Evolutionary conservation across 1,140 invertebrate genomes (phyloP).

Genomic region (Cephus cinctus): DNA sequence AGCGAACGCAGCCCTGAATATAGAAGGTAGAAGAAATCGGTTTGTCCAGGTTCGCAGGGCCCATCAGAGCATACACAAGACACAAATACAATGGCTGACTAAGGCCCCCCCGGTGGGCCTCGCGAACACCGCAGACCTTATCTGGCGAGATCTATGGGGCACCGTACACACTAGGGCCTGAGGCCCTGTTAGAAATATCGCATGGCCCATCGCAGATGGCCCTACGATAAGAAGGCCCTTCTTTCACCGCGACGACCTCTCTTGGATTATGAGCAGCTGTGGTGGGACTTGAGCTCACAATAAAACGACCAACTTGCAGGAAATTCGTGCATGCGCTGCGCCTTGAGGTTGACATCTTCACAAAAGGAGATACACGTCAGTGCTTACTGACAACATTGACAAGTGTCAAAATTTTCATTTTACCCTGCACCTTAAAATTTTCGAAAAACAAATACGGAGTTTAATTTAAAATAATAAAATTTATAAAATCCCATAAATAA

Average conservation of each 20-base stretch:
- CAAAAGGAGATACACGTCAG: too few relatives aligned
- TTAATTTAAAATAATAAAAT: too few relatives aligned
- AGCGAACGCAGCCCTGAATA: too few relatives aligned
- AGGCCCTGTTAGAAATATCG: constrained; percentile 52
- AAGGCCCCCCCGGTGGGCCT: constrained; percentile 44
- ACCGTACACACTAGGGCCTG: constrained; percentile 34
- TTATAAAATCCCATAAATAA: too few relatives aligned
- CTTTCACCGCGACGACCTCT: constrained; percentile 36
- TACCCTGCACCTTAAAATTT: too few relatives aligned
- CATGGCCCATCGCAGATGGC: constrained; percentile 43
- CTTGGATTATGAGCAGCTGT: constrained; percentile 51
- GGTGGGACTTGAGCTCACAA: constrained; percentile 34
- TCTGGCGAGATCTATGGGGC: constrained; percentile 38
- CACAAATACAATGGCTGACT: constrained; percentile 25
- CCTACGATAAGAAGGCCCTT: constrained; percentile 35
- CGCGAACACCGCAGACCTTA: constrained; percentile 47
- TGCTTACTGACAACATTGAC: too few relatives aligned
- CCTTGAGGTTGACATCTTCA: constrained; percentile 30
- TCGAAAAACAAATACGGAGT: too few relatives aligned
- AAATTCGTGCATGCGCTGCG: not conserved
- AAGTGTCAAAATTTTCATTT: too few relatives aligned
- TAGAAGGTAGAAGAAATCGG: too few relatives aligned
- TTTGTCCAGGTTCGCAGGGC: too few relatives aligned
- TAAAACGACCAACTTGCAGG: constrained; percentile 17
- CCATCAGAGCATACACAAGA: constrained; percentile 13